These are phyloP conservation scores for Arbacia lixula DNA, from an alignment of 53 echinoderm and acorn worm species.

Conservation along the genomic window DNA sequence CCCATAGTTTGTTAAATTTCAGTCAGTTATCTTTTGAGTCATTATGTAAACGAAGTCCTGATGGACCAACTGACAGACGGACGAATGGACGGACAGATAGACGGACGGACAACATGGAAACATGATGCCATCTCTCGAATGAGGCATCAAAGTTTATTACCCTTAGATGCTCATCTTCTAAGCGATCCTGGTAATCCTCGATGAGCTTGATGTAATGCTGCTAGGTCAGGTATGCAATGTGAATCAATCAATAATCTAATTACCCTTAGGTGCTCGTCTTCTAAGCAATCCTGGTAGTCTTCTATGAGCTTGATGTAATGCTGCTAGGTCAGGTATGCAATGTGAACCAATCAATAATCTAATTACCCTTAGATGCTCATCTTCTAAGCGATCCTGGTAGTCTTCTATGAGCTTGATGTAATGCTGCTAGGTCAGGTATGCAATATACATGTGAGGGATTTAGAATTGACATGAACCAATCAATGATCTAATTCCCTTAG, in stretches of 20 bases:
- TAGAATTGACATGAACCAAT: background rate
- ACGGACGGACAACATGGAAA: too few species aligned
- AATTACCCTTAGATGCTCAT: background rate
- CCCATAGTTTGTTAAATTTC: too few species aligned
- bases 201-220: background rate
- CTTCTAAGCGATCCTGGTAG: background rate
- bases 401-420: background rate
- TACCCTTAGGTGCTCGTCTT: slow-evolving; percentile 44
- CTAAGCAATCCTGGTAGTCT: slow-evolving; percentile 19
- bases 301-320: slow-evolving; percentile 42
- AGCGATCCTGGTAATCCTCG: background rate
- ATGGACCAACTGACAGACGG: too few species aligned
- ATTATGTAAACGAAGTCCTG: too few species aligned
- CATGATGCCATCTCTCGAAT: too few species aligned
- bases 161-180: slow-evolving; percentile 12
- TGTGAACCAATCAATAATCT: too few species aligned
- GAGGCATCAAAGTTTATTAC: background rate
- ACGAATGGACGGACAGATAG: too few species aligned
- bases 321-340: background rate
- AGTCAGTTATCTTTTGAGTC: too few species aligned
- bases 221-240: too few species aligned
- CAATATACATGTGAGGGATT: too few species aligned
- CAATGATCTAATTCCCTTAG: too few species aligned
- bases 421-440: background rate
- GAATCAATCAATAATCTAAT: too few species aligned